Conservation (phyloP, 2,888 invertebrate species). For the Pinctada fucata region DNA sequence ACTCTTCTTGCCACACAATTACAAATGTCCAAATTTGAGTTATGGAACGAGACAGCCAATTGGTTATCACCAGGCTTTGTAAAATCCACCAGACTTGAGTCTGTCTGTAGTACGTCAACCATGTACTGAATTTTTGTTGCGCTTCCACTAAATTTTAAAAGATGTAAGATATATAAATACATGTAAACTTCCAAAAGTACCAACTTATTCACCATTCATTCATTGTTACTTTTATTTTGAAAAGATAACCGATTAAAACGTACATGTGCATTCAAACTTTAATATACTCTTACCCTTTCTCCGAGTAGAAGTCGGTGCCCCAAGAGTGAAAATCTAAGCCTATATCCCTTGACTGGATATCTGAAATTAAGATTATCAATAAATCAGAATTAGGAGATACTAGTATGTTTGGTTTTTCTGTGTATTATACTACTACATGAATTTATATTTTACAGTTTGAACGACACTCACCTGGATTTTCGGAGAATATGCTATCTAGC, state of each 20-base stretch:
- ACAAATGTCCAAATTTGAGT: not conserved
- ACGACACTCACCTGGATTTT: not conserved
- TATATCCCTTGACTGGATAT: not conserved
- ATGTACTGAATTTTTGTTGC: slow-evolving; percentile 7
- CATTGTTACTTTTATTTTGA: too few relatives aligned
- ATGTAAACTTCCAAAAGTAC: too few relatives aligned
- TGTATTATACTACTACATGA: too few relatives aligned
- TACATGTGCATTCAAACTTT: not conserved
- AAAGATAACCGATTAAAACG: not conserved
- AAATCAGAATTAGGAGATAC: too few relatives aligned
- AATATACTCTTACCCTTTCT: slow-evolving; percentile 4
- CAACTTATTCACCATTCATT: too few relatives aligned
- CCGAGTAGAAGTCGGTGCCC: slow-evolving; percentile 7
- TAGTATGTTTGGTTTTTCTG: too few relatives aligned
- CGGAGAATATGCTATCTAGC: not conserved
- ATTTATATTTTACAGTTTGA: too few relatives aligned
- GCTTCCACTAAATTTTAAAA: not conserved
- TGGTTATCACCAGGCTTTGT: not conserved
- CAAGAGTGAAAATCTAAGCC: not conserved
- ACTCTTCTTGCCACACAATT: slow-evolving; percentile 3
- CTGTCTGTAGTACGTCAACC: not conserved
- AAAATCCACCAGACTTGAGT: slow-evolving; percentile 13
- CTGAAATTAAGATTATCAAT: slow-evolving; percentile 11
- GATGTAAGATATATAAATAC: not conserved
- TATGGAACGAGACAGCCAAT: not conserved